Conservation (phyloP, 2,888 invertebrate genomes). For the Lasioglossum zephyrum region DNA sequence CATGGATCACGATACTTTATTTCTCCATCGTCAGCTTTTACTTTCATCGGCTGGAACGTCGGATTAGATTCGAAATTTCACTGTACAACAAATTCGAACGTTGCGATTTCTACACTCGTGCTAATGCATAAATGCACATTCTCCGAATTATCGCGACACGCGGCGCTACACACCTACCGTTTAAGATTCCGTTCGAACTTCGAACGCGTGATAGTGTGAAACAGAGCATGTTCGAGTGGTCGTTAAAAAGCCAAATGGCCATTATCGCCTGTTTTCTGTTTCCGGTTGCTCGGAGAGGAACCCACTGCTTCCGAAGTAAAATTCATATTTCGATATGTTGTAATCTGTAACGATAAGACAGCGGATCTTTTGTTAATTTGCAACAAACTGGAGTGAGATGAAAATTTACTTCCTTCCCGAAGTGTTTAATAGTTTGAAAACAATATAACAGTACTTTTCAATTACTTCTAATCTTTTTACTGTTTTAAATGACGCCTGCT, state of each 20-base stretch:
- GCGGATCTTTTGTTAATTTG: too few relatives aligned
- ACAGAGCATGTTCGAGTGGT: neutral
- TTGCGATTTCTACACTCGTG: neutral
- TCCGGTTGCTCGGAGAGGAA: neutral
- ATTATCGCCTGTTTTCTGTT: neutral
- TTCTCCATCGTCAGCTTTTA: neutral
- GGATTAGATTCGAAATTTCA: neutral
- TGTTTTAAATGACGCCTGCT: too few relatives aligned
- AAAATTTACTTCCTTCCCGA: too few relatives aligned
- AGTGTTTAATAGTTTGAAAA: too few relatives aligned
- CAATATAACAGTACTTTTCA: too few relatives aligned
- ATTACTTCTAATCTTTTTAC: too few relatives aligned
- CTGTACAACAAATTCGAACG: neutral
- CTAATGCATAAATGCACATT: neutral
- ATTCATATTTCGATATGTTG: too few relatives aligned
- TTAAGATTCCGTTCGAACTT: neutral
- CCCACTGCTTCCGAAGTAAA: too few relatives aligned
- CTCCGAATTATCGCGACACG: neutral
- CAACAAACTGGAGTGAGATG: too few relatives aligned
- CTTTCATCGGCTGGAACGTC: neutral
- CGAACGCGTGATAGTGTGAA: neutral
- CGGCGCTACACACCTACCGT: neutral
- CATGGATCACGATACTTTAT: neutral
- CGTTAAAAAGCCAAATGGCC: neutral
- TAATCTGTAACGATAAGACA: too few relatives aligned